Percentiles rank a stretch among this genome's conserved stretches.
Conservation (phyloP, 2,797 vertebrate species). For the Acanthis flammea region DNA sequence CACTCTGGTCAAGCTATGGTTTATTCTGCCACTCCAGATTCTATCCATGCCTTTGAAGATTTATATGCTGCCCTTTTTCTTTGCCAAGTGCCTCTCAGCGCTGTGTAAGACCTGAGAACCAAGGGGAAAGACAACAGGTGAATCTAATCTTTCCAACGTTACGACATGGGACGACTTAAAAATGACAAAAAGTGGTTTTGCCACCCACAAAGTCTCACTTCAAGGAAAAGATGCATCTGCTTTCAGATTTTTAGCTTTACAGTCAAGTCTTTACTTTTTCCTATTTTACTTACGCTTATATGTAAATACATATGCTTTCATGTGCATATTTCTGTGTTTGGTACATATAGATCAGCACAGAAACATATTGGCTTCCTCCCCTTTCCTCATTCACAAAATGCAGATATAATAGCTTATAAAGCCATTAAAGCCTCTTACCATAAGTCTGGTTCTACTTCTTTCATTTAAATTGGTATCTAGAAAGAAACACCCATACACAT, state of each 20-base stretch:
- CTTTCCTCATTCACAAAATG: neutral
- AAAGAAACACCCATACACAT: neutral
- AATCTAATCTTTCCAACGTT: neutral
- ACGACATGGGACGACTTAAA: fast-evolving
- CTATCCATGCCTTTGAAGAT: neutral
- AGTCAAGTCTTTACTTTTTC: neutral
- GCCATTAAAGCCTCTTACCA: neutral
- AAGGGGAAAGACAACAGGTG: neutral
- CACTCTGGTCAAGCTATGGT: fast-evolving
- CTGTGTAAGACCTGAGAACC: fast-evolving
- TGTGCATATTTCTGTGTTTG: neutral
- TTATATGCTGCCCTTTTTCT: neutral
- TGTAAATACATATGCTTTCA: neutral
- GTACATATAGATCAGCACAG: neutral
- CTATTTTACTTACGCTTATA: neutral
- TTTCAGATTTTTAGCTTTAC: neutral
- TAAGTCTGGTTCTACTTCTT: neutral
- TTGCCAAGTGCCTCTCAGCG: neutral
- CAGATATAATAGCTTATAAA: neutral
- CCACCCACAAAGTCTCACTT: neutral
- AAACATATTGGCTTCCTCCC: neutral
- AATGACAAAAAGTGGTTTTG: neutral
- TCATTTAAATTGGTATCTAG: neutral
- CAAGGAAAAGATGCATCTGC: neutral
- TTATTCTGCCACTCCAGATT: neutral